Conservation (phyloP, 2,888 invertebrate genomes). For the Ophraella communa region DNA sequence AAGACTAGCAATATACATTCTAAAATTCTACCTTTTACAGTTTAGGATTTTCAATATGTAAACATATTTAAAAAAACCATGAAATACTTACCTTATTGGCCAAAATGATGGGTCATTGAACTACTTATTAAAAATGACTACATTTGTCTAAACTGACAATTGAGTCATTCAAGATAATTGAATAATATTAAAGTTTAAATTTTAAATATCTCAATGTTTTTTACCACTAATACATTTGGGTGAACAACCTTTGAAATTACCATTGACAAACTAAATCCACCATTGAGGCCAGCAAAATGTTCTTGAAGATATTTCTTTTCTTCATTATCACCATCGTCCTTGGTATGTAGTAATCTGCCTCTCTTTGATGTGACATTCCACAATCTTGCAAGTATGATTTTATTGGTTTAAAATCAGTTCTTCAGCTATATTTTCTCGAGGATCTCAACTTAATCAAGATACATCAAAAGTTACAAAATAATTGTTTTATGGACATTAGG, state of each 20-base stretch:
- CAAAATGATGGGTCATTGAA: neutral
- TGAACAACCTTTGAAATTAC: neutral
- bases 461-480: neutral
- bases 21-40: too few relatives aligned
- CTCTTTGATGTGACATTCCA: neutral
- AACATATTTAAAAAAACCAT: neutral
- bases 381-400: neutral
- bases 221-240: slow-evolving; percentile 1
- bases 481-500: neutral
- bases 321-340: neutral
- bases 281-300: neutral
- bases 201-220: neutral
- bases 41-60: neutral
- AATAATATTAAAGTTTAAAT: neutral
- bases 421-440: neutral
- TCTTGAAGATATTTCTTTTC: neutral
- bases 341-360: neutral
- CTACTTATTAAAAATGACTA: neutral
- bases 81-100: neutral
- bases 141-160: neutral
- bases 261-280: slow-evolving; percentile 4
- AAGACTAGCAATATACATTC: too few relatives aligned
- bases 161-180: neutral
- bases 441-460: neutral
- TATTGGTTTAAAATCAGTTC: neutral